Percentiles rank a stretch among this genome's conserved stretches.
Evolutionary conservation across 2,797 vertebrate genomes (phyloP).

Genomic region (Sebastes oblongus): DNA sequence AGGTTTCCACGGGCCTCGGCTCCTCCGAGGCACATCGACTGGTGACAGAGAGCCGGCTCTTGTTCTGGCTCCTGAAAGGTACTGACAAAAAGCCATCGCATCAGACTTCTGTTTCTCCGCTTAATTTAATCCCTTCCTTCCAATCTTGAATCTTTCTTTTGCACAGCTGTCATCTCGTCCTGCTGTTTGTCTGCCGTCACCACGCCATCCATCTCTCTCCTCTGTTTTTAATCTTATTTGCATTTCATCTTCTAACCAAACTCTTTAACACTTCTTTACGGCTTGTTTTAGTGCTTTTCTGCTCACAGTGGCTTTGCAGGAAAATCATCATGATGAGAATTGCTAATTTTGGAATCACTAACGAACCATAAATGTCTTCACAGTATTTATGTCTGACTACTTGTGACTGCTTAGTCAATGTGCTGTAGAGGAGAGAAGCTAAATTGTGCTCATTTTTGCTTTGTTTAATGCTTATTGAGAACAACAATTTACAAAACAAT

Average conservation of each 20-base stretch:
- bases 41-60: slow-evolving; percentile 77
- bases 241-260: background rate
- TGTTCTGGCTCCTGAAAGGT: slow-evolving; percentile 78
- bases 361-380: slow-evolving; percentile 36
- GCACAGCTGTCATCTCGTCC: slow-evolving; percentile 29
- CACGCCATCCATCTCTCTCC: background rate
- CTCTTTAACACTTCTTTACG: slow-evolving; percentile 50
- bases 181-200: slow-evolving; percentile 10
- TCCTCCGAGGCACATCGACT: slow-evolving; percentile 83
- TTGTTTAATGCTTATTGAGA: slow-evolving; percentile 6
- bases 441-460: slow-evolving; percentile 3
- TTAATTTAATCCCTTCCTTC: slow-evolving; percentile 3
- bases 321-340: slow-evolving; percentile 65
- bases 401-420: slow-evolving; percentile 36
- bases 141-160: background rate
- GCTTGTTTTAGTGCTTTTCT: slow-evolving; percentile 67
- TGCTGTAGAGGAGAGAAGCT: slow-evolving; percentile 35
- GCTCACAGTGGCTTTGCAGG: slow-evolving; percentile 57
- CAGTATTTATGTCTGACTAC: slow-evolving; percentile 39
- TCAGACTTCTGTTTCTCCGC: background rate
- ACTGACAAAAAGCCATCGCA: slow-evolving; percentile 35
- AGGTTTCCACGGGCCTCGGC: slow-evolving; percentile 84
- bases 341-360: slow-evolving; percentile 46
- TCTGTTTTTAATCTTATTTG: background rate
- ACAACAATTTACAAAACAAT: background rate